Evolutionary conservation across 2,113 vertebrate genomes (phyloP).

Genomic region (Raphicerus campestris): DNA sequence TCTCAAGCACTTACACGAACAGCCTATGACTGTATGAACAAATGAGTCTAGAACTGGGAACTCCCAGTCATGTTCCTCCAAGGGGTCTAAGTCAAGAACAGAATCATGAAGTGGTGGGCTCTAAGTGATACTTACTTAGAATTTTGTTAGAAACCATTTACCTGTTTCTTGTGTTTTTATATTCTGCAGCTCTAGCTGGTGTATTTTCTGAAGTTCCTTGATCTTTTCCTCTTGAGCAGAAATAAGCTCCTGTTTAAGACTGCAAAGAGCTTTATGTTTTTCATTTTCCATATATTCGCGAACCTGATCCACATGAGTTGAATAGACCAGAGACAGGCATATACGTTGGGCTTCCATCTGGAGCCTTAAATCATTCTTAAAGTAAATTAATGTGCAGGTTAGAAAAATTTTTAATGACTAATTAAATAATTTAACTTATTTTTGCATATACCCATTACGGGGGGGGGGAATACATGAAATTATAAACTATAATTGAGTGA

Average conservation of each 20-base stretch:
- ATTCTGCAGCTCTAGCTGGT: constrained; percentile 79
- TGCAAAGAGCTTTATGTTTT: constrained; percentile 79
- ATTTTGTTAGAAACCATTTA: constrained; percentile 70
- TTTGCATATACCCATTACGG: background rate
- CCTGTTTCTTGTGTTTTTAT: constrained; percentile 78
- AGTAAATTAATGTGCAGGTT: constrained; percentile 37
- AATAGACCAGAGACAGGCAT: constrained; percentile 92
- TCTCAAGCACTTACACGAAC: background rate
- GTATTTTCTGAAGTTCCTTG: constrained; percentile 78
- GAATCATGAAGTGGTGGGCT: background rate
- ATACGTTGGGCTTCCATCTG: constrained; percentile 93
- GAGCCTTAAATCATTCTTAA: constrained; percentile 88
- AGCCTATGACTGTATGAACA: background rate
- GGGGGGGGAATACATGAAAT: background rate
- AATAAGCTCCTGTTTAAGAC: constrained; percentile 82
- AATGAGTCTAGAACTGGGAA: background rate
- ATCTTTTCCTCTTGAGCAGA: constrained; percentile 77
- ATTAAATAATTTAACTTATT: background rate
- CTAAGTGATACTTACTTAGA: background rate
- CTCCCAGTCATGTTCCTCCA: background rate
- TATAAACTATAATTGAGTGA: background rate
- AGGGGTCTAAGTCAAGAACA: background rate
- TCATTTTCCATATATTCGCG: constrained; percentile 81
- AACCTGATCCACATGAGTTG: constrained; percentile 90
- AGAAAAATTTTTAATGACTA: constrained; percentile 23